phyloP scores from a whole-genome alignment of 1,140 invertebrate species.

The Aphaenogaster rudis region DNA sequence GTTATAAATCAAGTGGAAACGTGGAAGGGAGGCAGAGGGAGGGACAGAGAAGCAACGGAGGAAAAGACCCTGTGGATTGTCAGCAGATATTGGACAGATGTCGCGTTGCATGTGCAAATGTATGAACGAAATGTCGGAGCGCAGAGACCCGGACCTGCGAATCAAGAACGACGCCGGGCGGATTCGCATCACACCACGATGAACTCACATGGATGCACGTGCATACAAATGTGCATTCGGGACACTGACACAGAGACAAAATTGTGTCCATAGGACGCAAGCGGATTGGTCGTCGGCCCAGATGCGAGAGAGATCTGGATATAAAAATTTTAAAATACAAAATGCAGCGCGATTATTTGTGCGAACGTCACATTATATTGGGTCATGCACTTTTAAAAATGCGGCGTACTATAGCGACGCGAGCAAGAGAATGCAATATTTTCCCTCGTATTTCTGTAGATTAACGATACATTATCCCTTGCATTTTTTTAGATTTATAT shows the following conservation, averaged over 20 bases:
- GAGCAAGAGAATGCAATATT: slow-evolving; percentile 3
- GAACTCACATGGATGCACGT: slow-evolving; percentile 16
- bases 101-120: slow-evolving; percentile 71
- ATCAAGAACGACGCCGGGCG: slow-evolving; percentile 61
- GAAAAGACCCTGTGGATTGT: slow-evolving; percentile 24
- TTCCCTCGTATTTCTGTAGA: neutral
- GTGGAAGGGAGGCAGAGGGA: neutral
- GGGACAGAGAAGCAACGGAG: neutral
- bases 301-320: slow-evolving; percentile 7
- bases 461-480: neutral
- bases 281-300: slow-evolving; percentile 1
- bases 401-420: neutral
- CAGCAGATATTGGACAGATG: slow-evolving; percentile 74
- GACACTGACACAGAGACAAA: slow-evolving; percentile 1
- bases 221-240: neutral
- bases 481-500: slow-evolving; percentile 9
- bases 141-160: slow-evolving; percentile 54
- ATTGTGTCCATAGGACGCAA: slow-evolving; percentile 4
- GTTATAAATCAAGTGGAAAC: slow-evolving; percentile 66
- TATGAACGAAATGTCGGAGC: slow-evolving; percentile 58
- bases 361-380: neutral
- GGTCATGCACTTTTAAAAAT: slow-evolving; percentile 36
- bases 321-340: slow-evolving; percentile 47
- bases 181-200: neutral
- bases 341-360: slow-evolving; percentile 42